These are phyloP conservation scores for Eupithecia abbreviata DNA, from an alignment of 2,888 invertebrate genomes.

Conservation along the genomic window DNA sequence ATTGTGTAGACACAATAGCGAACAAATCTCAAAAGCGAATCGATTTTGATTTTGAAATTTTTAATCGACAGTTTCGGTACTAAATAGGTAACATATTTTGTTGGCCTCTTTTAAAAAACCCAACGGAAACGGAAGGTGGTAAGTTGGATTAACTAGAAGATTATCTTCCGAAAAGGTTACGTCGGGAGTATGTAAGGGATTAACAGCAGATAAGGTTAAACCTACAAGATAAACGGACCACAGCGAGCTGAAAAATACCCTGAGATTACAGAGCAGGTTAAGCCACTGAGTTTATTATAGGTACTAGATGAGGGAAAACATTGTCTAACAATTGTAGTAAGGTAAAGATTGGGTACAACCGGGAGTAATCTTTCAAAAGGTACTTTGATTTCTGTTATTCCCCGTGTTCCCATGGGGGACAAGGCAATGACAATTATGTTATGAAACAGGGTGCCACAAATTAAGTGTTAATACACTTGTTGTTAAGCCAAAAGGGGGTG, in stretches of 20 bases:
- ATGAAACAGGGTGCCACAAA: too few species aligned
- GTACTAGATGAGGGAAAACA: neutral
- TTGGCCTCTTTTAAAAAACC: neutral
- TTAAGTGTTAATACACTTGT: too few species aligned
- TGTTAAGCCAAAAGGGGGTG: too few species aligned
- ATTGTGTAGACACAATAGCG: too few species aligned
- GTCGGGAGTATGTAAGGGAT: conserved; percentile 7
- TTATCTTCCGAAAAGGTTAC: conserved; percentile 10
- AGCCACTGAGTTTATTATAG: conserved; percentile 1
- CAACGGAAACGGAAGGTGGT: neutral
- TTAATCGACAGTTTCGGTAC: too few species aligned
- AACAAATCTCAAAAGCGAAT: too few species aligned
- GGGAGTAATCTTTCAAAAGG: neutral
- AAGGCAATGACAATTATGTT: too few species aligned
- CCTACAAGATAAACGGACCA: conserved; percentile 13
- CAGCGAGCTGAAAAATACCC: conserved; percentile 12
- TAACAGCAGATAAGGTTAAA: conserved; percentile 14
- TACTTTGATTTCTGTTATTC: neutral
- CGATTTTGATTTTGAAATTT: too few species aligned
- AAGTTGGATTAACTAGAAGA: conserved; percentile 8
- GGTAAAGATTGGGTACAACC: too few species aligned
- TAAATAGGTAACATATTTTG: neutral
- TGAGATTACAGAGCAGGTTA: neutral
- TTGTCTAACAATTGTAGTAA: conserved; percentile 5
- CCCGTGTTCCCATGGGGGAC: neutral